Evolutionary conservation across 2,113 vertebrate genomes (phyloP).

Genomic region (Nesogale talazaci): DNA sequence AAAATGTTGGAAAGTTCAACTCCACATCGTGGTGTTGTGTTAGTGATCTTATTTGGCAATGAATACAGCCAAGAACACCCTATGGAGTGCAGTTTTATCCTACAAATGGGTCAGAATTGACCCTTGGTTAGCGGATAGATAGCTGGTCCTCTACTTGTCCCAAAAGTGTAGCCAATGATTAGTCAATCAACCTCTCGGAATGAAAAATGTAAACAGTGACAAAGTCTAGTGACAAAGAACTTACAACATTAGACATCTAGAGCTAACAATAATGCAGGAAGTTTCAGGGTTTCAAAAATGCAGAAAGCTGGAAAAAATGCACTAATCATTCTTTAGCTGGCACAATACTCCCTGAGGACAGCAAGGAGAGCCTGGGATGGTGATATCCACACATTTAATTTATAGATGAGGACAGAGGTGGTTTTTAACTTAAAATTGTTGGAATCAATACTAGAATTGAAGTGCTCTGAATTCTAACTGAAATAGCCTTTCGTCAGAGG

Average conservation of each 20-base stretch:
- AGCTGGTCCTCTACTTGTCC: background rate
- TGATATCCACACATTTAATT: too few species aligned
- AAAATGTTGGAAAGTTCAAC: background rate
- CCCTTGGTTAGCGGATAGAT: background rate
- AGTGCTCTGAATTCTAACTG: too few species aligned
- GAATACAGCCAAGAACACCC: background rate
- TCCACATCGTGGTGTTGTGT: background rate
- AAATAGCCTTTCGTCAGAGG: too few species aligned
- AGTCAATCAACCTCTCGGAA: background rate
- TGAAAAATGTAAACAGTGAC: background rate
- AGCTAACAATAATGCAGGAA: background rate
- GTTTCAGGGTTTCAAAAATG: background rate
- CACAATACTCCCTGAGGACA: background rate
- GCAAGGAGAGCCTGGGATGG: background rate
- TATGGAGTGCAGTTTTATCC: background rate
- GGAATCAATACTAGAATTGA: too few species aligned
- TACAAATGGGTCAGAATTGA: background rate
- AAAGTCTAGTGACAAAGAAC: background rate
- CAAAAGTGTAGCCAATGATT: background rate
- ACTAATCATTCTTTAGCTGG: background rate
- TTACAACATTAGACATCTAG: background rate
- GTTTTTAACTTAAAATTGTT: too few species aligned
- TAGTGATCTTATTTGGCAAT: background rate
- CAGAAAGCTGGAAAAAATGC: background rate
- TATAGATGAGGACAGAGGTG: too few species aligned